Evolutionary conservation across 2,797 vertebrate species (phyloP).

Genomic region (Peromyscus attwateri): DNA sequence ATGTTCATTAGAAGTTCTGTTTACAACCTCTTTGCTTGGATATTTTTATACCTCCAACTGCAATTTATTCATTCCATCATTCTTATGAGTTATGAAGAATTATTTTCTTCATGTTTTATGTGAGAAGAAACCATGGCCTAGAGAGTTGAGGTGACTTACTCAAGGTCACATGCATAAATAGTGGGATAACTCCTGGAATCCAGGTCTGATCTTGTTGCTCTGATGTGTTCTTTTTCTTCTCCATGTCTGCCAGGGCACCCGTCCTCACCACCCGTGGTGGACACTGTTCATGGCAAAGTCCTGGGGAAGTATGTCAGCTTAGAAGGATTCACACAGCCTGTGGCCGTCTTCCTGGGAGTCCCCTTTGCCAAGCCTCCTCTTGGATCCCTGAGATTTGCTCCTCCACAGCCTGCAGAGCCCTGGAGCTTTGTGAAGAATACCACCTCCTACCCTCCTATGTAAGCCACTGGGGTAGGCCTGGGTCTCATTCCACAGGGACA

Average conservation of each 20-base stretch:
- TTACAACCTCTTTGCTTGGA: background rate
- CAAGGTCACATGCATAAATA: background rate
- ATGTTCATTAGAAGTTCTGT: background rate
- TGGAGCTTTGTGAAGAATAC: conserved; percentile 89
- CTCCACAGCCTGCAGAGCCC: conserved; percentile 86
- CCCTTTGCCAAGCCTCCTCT: conserved; percentile 92
- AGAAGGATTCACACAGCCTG: conserved; percentile 75
- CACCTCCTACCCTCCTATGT: conserved; percentile 88
- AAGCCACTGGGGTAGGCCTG: background rate
- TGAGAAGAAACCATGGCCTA: background rate
- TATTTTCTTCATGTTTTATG: background rate
- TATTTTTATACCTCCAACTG: background rate
- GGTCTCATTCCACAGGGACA: background rate
- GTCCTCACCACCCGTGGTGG: conserved; percentile 71
- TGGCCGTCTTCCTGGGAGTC: conserved; percentile 87
- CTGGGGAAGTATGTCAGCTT: conserved; percentile 84
- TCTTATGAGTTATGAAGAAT: background rate
- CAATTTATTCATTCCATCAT: background rate
- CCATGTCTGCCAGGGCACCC: conserved; percentile 32
- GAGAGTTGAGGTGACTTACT: background rate
- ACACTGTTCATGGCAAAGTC: conserved; percentile 85
- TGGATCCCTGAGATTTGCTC: conserved; percentile 89
- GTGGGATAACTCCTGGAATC: background rate
- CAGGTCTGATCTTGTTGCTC: accelerated
- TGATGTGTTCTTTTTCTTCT: background rate